These are phyloP conservation scores for Lasioglossum baleicum DNA, from an alignment of 1,140 invertebrate species.

Conservation along the genomic window DNA sequence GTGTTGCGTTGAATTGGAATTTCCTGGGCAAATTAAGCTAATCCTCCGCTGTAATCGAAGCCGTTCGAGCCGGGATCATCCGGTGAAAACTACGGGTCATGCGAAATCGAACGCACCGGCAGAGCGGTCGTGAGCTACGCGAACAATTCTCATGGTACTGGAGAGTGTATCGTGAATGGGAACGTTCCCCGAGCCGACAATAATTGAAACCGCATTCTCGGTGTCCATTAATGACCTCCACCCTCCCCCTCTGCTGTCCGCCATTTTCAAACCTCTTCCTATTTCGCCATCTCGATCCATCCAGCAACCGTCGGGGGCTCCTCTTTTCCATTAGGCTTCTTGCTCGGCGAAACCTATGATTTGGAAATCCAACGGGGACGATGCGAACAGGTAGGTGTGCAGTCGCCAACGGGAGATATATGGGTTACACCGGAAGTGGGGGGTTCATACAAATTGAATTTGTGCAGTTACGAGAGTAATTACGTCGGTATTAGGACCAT, in stretches of 20 bases:
- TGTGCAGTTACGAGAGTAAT: conserved; percentile 76
- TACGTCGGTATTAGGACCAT: conserved; percentile 75
- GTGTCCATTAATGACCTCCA: conserved; percentile 38
- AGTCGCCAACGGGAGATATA: conserved; percentile 62
- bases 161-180: conserved; percentile 58
- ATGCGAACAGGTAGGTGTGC: conserved; percentile 50
- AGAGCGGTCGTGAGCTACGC: conserved; percentile 37
- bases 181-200: conserved; percentile 67
- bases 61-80: conserved; percentile 15
- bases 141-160: conserved; percentile 54
- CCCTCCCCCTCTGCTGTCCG: conserved; percentile 28
- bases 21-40: conserved; percentile 24
- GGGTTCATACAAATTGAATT: conserved; percentile 77
- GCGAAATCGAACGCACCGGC: conserved; percentile 40
- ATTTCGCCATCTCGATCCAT: conserved; percentile 3
- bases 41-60: conserved; percentile 20
- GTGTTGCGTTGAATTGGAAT: neutral
- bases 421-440: conserved; percentile 67
- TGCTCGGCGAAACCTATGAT: conserved; percentile 63
- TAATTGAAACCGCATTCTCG: conserved; percentile 76
- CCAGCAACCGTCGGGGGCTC: neutral
- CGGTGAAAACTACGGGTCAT: conserved; percentile 44
- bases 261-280: conserved; percentile 24
- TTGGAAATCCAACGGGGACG: conserved; percentile 60
- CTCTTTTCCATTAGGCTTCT: conserved; percentile 61